A percentile compares a stretch with the other conserved stretches of the same genome.
phyloP scores from a whole-genome alignment of 2,113 vertebrate genomes.

The Nibea albiflora region DNA sequence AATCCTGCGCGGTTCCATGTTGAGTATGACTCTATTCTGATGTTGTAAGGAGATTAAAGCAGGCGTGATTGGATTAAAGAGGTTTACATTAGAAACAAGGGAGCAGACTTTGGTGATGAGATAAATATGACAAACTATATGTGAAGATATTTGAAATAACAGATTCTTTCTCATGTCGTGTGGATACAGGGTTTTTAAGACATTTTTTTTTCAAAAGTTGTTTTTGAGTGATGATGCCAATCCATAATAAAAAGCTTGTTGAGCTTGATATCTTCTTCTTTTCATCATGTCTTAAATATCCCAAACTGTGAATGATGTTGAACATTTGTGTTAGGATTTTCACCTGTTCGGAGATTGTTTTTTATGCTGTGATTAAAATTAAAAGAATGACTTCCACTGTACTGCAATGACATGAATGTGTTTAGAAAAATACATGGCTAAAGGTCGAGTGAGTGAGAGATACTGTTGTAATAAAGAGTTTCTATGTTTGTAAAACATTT shows the following conservation, averaged over 20 bases:
- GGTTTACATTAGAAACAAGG: conserved; percentile 25
- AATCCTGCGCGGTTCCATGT: conserved; percentile 26
- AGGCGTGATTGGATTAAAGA: conserved; percentile 9
- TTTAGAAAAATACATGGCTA: conserved; percentile 42
- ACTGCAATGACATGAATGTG: conserved; percentile 59
- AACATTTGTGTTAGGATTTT: conserved; percentile 57
- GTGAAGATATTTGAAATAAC: conserved; percentile 38
- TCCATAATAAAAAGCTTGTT: conserved; percentile 51
- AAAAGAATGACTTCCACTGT: conserved; percentile 66
- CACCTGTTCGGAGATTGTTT: conserved; percentile 54
- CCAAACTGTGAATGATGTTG: conserved; percentile 73
- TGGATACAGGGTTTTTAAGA: conserved; percentile 74
- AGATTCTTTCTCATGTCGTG: conserved; percentile 44
- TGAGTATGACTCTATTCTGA: conserved; percentile 44
- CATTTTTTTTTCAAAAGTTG: conserved; percentile 43
- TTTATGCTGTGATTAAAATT: conserved; percentile 64
- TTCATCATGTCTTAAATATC: conserved; percentile 57
- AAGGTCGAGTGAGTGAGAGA: conserved; percentile 48
- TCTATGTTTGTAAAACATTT: conserved; percentile 79
- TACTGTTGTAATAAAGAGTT: conserved; percentile 79
- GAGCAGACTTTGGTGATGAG: conserved; percentile 29
- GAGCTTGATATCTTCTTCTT: conserved; percentile 59
- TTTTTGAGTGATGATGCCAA: conserved; percentile 53
- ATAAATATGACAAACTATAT: conserved; percentile 21
- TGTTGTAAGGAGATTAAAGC: conserved; percentile 29